Evolutionary conservation across 2,797 vertebrate genomes (phyloP).

Genomic region (Scolopax bukidnonensis): DNA sequence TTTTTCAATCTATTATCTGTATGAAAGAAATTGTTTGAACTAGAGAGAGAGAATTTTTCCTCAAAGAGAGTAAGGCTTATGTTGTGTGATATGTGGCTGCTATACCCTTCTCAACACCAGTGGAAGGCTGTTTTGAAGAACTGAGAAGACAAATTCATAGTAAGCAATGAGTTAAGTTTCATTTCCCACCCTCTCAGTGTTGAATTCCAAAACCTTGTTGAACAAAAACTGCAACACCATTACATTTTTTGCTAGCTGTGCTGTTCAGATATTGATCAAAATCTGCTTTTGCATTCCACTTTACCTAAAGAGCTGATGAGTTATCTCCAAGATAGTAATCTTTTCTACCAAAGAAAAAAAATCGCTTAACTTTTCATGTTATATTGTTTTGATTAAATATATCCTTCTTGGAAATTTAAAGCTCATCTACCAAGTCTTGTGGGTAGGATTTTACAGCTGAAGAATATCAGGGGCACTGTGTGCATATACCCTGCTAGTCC

Average conservation of each 20-base stretch:
- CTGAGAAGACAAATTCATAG: background rate
- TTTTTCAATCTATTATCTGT: background rate
- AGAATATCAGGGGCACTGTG: background rate
- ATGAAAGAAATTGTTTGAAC: background rate
- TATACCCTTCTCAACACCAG: background rate
- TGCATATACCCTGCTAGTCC: background rate
- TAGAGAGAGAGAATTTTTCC: background rate
- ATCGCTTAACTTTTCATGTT: background rate
- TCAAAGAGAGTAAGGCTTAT: background rate
- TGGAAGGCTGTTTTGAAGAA: background rate
- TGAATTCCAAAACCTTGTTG: background rate
- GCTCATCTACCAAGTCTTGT: background rate
- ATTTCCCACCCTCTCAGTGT: background rate
- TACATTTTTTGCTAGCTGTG: background rate
- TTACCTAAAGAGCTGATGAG: background rate
- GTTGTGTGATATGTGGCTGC: background rate
- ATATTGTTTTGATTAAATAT: background rate
- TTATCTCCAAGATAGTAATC: background rate
- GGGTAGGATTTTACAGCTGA: background rate
- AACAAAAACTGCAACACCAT: background rate
- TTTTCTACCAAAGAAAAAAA: background rate
- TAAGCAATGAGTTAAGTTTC: background rate
- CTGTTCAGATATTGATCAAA: constrained; percentile 4
- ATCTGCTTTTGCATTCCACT: background rate
- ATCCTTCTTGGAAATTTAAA: background rate